These are phyloP conservation scores for Penaeus indicus DNA, from an alignment of 1,140 invertebrate genomes.

Conservation along the genomic window DNA sequence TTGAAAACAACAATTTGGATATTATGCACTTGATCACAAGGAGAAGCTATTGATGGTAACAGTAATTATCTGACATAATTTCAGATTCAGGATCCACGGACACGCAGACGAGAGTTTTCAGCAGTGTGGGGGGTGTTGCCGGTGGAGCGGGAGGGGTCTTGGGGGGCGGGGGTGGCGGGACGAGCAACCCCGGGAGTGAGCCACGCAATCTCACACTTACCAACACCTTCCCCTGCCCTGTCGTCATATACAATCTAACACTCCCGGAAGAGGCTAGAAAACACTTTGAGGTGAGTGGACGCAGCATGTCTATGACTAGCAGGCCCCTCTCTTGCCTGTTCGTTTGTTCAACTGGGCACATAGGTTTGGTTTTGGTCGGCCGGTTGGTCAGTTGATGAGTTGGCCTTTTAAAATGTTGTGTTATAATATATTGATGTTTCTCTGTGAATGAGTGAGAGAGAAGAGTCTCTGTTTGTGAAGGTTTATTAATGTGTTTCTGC, in stretches of 20 bases:
- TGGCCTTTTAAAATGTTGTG: too few species aligned
- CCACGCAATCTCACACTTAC: constrained; percentile 76
- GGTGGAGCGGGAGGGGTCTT: constrained; percentile 13
- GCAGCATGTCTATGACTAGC: too few species aligned
- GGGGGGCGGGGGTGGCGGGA: constrained; percentile 38
- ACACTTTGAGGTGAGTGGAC: constrained; percentile 61
- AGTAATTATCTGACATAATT: too few species aligned
- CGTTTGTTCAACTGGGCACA: too few species aligned
- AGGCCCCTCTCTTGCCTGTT: too few species aligned
- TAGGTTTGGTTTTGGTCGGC: too few species aligned
- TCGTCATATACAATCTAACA: constrained; percentile 81
- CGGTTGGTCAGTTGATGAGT: too few species aligned
- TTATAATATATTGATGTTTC: too few species aligned
- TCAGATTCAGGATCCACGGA: neutral
- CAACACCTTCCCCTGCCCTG: constrained; percentile 80
- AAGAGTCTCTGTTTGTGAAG: neutral
- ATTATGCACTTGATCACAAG: too few species aligned
- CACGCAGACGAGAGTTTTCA: constrained; percentile 19
- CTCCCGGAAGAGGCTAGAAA: constrained; percentile 74
- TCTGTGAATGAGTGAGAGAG: neutral
- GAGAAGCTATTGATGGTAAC: too few species aligned
- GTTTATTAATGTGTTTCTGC: neutral
- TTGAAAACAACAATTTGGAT: too few species aligned
- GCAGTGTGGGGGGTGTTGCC: constrained; percentile 26
- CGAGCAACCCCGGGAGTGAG: constrained; percentile 46